A percentile compares a stretch with the other conserved stretches of the same genome.
These are phyloP conservation scores for Podilymbus podiceps DNA, from an alignment of 2,113 vertebrate genomes.

Conservation along the genomic window DNA sequence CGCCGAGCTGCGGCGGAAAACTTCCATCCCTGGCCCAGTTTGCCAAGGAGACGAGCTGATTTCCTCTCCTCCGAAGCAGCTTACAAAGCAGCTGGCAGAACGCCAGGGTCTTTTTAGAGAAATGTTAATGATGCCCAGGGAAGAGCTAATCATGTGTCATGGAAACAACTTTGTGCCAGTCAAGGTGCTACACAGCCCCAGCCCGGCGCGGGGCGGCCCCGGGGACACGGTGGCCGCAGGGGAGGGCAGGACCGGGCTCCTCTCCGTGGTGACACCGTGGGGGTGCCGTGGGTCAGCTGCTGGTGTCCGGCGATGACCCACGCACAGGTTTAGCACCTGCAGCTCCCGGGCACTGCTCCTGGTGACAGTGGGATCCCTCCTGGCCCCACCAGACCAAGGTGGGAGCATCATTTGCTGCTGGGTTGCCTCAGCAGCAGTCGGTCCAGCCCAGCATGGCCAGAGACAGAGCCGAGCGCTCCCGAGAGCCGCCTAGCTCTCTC, in stretches of 20 bases:
- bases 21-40: not conserved
- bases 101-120: not conserved
- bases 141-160: not conserved
- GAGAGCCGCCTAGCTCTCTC: not conserved
- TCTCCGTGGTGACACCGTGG: accelerated
- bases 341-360: not conserved
- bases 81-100: not conserved
- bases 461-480: accelerated
- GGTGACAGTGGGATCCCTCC: not conserved
- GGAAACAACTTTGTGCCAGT: not conserved
- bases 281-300: not conserved
- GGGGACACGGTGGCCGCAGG: not conserved
- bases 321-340: not conserved
- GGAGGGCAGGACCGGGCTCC: not conserved
- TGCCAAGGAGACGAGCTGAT: not conserved
- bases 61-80: not conserved
- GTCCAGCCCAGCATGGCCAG: accelerated
- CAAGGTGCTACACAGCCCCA: not conserved
- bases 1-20: accelerated
- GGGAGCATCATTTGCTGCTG: accelerated
- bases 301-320: accelerated
- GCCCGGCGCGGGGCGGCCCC: accelerated
- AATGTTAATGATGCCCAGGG: not conserved
- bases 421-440: accelerated
- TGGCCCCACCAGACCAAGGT: not conserved